Percentiles rank a stretch among this genome's conserved stretches.
Evolutionary conservation across 2,888 invertebrate species (phyloP).

Genomic region (Ichneumoninae sp.): DNA sequence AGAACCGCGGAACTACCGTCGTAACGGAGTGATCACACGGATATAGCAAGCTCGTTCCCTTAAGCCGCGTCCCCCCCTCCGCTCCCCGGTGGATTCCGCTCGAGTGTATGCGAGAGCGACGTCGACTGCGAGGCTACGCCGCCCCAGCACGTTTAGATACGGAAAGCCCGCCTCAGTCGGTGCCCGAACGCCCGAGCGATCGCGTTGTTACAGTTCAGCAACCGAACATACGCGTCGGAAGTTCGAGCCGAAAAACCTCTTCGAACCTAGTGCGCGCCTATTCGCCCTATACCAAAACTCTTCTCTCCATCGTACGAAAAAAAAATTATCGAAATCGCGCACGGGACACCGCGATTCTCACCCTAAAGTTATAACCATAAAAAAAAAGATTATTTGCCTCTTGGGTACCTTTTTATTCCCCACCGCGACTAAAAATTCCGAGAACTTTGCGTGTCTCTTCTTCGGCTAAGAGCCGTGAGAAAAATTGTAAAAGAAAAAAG

Average conservation of each 20-base stretch:
- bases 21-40: constrained; percentile 23
- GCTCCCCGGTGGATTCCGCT: constrained; percentile 1
- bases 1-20: constrained; percentile 1
- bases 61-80: constrained; percentile 4
- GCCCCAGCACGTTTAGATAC: constrained; percentile 20
- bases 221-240: background rate
- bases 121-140: background rate
- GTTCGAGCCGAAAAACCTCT: background rate
- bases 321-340: background rate
- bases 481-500: background rate
- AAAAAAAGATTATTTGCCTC: background rate
- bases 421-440: background rate
- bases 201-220: background rate
- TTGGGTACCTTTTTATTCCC: background rate
- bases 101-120: constrained; percentile 14
- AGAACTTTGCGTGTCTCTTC: background rate
- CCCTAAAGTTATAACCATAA: background rate
- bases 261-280: background rate
- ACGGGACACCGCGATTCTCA: background rate
- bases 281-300: background rate
- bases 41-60: constrained; percentile 18
- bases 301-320: background rate
- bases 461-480: background rate
- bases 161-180: constrained; percentile 40
- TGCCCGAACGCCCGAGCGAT: constrained; percentile 20